phyloP scores from a whole-genome alignment of 2,113 vertebrate genomes.

The Chaenocephalus aceratus region DNA sequence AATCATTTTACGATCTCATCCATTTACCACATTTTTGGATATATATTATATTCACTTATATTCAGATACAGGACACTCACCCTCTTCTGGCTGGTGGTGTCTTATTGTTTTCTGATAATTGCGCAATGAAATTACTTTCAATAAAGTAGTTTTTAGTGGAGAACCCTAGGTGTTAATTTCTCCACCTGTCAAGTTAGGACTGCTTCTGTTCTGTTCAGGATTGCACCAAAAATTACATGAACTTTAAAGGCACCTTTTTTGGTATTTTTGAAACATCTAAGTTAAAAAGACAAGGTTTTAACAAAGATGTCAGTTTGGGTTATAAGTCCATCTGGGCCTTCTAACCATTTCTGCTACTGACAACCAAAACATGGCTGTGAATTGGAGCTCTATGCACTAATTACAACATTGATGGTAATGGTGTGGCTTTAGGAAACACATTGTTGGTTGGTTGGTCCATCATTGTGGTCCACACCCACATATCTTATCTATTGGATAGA shows the following conservation, averaged over 20 bases:
- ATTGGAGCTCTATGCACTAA: background rate
- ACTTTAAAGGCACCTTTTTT: background rate
- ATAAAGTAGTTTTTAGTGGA: slow-evolving; percentile 30
- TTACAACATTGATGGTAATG: background rate
- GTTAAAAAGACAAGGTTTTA: no score
- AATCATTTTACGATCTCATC: background rate
- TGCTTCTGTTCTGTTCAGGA: background rate
- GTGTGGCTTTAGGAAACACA: background rate
- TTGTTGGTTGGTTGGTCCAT: background rate
- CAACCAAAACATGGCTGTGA: background rate
- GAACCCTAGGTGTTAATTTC: slow-evolving; percentile 24
- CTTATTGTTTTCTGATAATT: slow-evolving; percentile 19
- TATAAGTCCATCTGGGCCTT: background rate
- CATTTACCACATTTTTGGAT: background rate
- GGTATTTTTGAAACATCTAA: no score
- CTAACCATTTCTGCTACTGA: no score
- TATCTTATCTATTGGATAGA: background rate
- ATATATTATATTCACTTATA: background rate
- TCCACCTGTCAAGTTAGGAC: slow-evolving; percentile 27
- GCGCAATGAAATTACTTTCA: slow-evolving; percentile 49
- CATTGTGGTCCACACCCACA: background rate
- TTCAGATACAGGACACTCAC: background rate
- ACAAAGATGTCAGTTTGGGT: no score
- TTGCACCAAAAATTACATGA: background rate
- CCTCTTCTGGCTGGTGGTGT: background rate